Evolutionary conservation across 2,797 vertebrate species (phyloP), one percentile per base, ranked within the genome.

Genomic region (Coregonus ussuriensis): DNA sequence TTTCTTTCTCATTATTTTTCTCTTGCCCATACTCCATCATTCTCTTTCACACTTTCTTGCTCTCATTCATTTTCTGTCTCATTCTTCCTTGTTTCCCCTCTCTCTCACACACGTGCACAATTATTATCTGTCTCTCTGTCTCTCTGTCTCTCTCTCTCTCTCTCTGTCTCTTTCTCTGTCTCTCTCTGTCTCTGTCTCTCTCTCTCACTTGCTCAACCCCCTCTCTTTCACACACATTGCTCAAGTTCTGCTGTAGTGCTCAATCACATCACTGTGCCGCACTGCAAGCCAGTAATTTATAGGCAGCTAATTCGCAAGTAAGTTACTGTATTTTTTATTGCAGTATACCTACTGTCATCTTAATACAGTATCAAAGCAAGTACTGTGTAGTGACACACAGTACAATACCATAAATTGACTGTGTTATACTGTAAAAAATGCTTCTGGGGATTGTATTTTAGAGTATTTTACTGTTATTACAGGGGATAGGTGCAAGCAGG

Each of bases 91-190:
- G 6, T 2, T 6, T 16, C 18, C 1, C 14, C 54, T 59, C 56
- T n/a, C 18, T 9, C 41, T 41, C 41, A 41, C 41, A 65, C 4
- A 25, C 25, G 6, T 35, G 35, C 35, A 41, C 1, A 18, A 16
- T 0, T 2, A 54, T 15, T 54, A 1, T 54, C 4, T 54, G 1
- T 14, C 31, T 37, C 0, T 41, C 66, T 69, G 15, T 16, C 29
- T 35, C 16, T 41, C 14, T 70, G 14, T 70, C 18, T 62, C 54
- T 15, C 11, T 1, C 4, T 41, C 33, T 41, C 18, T 35, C 2
- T 47, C 31, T 63, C 16, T 83, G 84, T 85, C n/a, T 9, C 74
- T 4, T 21, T 18, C 21, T 53, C 14, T 31, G 0, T 16, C 4
- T 70, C 15, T 37, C 69, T 21, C 69, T 71, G 9, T 51, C 41